Conservation (phyloP, 1,140 invertebrate genomes). For the Drosophila kohkoa region DNA sequence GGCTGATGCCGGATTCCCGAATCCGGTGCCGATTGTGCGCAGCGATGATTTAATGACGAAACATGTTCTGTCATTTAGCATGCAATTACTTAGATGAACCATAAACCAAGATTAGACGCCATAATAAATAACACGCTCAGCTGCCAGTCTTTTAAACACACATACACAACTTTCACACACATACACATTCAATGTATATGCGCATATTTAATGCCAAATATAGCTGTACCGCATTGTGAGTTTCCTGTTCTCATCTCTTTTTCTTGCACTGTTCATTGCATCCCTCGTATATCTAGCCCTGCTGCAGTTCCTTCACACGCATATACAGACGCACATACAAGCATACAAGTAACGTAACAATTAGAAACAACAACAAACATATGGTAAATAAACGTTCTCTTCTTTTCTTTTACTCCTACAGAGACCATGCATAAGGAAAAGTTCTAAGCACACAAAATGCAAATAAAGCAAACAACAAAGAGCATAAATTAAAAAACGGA, state of each 20-base stretch:
- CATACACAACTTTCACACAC: background rate
- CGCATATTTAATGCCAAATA: constrained; percentile 9
- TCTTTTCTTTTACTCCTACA: constrained; percentile 57
- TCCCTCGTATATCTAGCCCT: constrained; percentile 23
- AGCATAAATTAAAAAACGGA: constrained; percentile 75
- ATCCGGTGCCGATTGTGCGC: constrained; percentile 9
- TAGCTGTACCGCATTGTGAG: background rate
- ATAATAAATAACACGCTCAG: constrained; percentile 24
- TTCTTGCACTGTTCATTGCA: constrained; percentile 24
- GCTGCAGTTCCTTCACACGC: background rate
- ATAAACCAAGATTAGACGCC: constrained; percentile 44
- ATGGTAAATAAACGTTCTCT: background rate
- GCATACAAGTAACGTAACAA: background rate
- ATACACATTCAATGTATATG: background rate
- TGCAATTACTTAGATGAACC: constrained; percentile 31
- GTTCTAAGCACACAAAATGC: constrained; percentile 67
- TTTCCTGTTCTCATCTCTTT: constrained; percentile 38
- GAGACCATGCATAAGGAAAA: constrained; percentile 77
- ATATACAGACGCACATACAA: background rate
- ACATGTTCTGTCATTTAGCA: constrained; percentile 55
- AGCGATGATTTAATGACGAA: constrained; percentile 42
- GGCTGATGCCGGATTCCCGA: constrained; percentile 11
- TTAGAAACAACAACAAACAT: constrained; percentile 8
- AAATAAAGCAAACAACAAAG: constrained; percentile 68
- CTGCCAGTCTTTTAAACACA: background rate